Evolutionary conservation across 2,113 vertebrate genomes (phyloP).

Genomic region (Hirundichthys speculiger): DNA sequence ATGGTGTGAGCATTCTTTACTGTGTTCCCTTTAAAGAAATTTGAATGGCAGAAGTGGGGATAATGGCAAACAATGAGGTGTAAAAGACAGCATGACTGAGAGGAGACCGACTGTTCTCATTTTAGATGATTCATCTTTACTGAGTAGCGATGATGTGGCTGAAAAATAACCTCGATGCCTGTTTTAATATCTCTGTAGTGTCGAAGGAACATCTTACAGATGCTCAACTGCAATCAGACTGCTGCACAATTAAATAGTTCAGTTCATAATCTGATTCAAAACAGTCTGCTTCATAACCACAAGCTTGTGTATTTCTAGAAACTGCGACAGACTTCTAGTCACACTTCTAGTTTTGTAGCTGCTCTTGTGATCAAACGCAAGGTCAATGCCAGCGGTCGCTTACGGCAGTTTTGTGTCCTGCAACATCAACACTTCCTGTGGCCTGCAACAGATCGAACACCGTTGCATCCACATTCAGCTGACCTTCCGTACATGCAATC

Average conservation of each 20-base stretch:
- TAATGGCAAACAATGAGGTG: conserved; percentile 64
- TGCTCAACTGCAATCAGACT: conserved; percentile 8
- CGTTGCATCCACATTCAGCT: conserved; percentile 52
- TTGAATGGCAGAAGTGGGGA: conserved; percentile 70
- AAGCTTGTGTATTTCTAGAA: conserved; percentile 22
- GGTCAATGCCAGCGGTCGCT: conserved; percentile 51
- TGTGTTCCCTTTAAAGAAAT: conserved; percentile 62
- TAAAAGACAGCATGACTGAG: conserved; percentile 44
- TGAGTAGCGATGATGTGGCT: conserved; percentile 10
- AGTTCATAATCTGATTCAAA: conserved; percentile 32
- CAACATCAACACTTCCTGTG: conserved; percentile 69
- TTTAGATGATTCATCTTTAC: conserved; percentile 47
- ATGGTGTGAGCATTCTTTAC: conserved; percentile 55
- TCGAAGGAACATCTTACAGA: conserved; percentile 26
- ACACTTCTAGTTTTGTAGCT: conserved; percentile 19
- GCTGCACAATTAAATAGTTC: conserved; percentile 7
- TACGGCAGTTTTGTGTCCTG: conserved; percentile 55
- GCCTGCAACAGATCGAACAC: conserved; percentile 58
- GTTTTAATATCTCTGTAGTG: conserved; percentile 19
- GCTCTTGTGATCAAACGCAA: conserved; percentile 47
- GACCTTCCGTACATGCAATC: conserved; percentile 58
- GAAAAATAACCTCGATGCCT: conserved; percentile 31
- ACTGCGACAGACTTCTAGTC: conserved; percentile 14
- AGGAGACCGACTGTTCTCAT: conserved; percentile 47
- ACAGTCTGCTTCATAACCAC: conserved; percentile 44